These are phyloP conservation scores for Xestia ashworthii DNA, from an alignment of 2,888 invertebrate genomes.

Conservation along the genomic window DNA sequence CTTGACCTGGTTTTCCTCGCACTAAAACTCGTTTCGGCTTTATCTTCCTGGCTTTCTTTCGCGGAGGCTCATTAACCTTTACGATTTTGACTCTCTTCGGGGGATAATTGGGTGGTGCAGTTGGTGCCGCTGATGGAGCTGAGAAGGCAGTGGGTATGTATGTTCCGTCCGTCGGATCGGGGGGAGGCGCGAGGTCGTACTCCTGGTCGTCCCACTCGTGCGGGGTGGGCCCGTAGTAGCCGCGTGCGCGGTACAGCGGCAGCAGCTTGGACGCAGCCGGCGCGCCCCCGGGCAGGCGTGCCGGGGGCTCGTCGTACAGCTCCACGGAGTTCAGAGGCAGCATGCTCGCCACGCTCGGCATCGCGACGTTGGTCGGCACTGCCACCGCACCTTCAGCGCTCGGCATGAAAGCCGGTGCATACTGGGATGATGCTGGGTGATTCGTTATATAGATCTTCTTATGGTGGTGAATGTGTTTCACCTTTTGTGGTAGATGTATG, in stretches of 20 bases:
- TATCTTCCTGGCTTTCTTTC: slow-evolving; percentile 82
- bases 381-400: slow-evolving; percentile 85
- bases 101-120: slow-evolving; percentile 69
- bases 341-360: slow-evolving; percentile 80
- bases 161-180: slow-evolving; percentile 75
- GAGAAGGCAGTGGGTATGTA: slow-evolving; percentile 77
- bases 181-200: slow-evolving; percentile 79
- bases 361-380: slow-evolving; percentile 80
- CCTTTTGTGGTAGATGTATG: slow-evolving; percentile 90
- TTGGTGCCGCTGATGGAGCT: slow-evolving; percentile 69
- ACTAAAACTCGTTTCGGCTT: slow-evolving; percentile 82
- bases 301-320: slow-evolving; percentile 79
- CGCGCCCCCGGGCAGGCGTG: slow-evolving; percentile 73
- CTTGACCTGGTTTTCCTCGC: slow-evolving; percentile 74
- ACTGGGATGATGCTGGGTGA: slow-evolving; percentile 86
- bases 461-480: slow-evolving; percentile 90
- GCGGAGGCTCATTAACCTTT: slow-evolving; percentile 81
- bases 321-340: slow-evolving; percentile 82
- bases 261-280: slow-evolving; percentile 83
- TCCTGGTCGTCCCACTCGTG: slow-evolving; percentile 83
- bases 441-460: slow-evolving; percentile 90
- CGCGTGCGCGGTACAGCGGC: slow-evolving; percentile 86
- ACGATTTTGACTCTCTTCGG: slow-evolving; percentile 84
- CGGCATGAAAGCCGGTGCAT: slow-evolving; percentile 87
- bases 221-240: slow-evolving; percentile 86